Percentiles rank a stretch among this genome's conserved stretches.
Evolutionary conservation across 2,888 invertebrate genomes (phyloP).

Genomic region (Ectemnius continuus): DNA sequence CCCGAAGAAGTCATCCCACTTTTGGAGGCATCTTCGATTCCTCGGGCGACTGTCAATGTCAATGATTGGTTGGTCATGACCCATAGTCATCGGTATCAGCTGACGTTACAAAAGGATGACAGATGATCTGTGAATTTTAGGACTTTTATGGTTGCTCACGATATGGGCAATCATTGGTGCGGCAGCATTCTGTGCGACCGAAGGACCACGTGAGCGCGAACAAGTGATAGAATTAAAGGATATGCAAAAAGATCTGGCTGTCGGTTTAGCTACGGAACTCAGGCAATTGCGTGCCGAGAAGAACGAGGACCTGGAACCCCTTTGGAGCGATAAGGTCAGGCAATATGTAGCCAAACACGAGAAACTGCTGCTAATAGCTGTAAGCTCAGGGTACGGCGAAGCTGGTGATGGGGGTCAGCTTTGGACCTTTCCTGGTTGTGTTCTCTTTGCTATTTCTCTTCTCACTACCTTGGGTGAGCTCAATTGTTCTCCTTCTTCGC

Average conservation of each 20-base stretch:
- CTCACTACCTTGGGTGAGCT: constrained; percentile 84
- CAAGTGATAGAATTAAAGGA: constrained; percentile 80
- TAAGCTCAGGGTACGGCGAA: constrained; percentile 80
- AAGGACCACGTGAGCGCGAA: constrained; percentile 82
- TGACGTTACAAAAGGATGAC: background rate
- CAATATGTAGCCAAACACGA: constrained; percentile 81
- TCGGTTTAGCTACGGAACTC: constrained; percentile 83
- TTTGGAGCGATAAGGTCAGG: constrained; percentile 83
- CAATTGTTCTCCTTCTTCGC: background rate
- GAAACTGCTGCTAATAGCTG: constrained; percentile 80
- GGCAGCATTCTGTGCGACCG: constrained; percentile 83
- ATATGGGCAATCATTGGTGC: constrained; percentile 84
- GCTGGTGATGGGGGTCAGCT: constrained; percentile 81
- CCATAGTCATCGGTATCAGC: too few relatives aligned
- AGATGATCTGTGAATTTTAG: constrained; percentile 62
- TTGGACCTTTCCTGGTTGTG: constrained; percentile 85
- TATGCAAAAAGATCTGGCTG: constrained; percentile 82
- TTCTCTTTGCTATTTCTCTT: constrained; percentile 84
- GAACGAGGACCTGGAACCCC: constrained; percentile 77
- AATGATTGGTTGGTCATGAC: constrained; percentile 66
- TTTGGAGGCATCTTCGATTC: constrained; percentile 70
- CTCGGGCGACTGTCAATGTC: constrained; percentile 71
- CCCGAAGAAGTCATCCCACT: constrained; percentile 60
- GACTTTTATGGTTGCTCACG: constrained; percentile 81
- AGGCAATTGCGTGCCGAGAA: constrained; percentile 80